Percentiles rank a stretch among this genome's conserved stretches.
Conservation (phyloP, 2,113 vertebrate species). For the Dolichotis patagonum region DNA sequence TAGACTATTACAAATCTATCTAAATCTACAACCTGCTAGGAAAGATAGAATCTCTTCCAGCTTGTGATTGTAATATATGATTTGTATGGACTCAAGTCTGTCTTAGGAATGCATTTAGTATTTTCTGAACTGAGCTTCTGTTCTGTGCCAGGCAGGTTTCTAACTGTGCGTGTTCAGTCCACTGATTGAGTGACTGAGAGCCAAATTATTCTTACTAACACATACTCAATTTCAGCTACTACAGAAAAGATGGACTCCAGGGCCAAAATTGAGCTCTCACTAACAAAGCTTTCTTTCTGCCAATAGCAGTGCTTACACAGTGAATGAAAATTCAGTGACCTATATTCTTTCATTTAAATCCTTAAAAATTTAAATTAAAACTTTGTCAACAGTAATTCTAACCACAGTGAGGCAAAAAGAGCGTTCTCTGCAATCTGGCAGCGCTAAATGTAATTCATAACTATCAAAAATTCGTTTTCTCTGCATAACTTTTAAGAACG, state of each 20-base stretch:
- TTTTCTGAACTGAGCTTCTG: conserved; percentile 65
- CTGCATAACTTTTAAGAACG: conserved; percentile 79
- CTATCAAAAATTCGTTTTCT: conserved; percentile 81
- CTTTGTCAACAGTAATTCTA: conserved; percentile 78
- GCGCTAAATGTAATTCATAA: conserved; percentile 79
- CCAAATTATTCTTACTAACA: conserved; percentile 63
- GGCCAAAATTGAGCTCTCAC: conserved; percentile 55
- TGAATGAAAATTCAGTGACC: conserved; percentile 71
- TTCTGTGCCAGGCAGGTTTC: conserved; percentile 57
- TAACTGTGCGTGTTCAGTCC: conserved; percentile 62
- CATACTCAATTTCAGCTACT: conserved; percentile 53
- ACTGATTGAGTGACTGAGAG: conserved; percentile 73
- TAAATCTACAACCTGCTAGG: conserved; percentile 72
- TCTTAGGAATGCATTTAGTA: conserved; percentile 32
- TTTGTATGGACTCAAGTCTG: conserved; percentile 52
- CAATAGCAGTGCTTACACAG: neutral
- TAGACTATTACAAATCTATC: conserved; percentile 69
- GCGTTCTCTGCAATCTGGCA: conserved; percentile 73
- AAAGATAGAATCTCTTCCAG: conserved; percentile 62
- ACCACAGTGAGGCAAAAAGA: conserved; percentile 69
- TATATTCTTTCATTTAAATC: conserved; percentile 76
- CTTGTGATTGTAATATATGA: conserved; percentile 44
- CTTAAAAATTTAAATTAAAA: conserved; percentile 80
- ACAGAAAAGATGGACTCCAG: conserved; percentile 16
- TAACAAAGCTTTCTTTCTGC: conserved; percentile 59